phyloP scores from a whole-genome alignment of 2,113 vertebrate genomes.

The Triplophysa siluroides region DNA sequence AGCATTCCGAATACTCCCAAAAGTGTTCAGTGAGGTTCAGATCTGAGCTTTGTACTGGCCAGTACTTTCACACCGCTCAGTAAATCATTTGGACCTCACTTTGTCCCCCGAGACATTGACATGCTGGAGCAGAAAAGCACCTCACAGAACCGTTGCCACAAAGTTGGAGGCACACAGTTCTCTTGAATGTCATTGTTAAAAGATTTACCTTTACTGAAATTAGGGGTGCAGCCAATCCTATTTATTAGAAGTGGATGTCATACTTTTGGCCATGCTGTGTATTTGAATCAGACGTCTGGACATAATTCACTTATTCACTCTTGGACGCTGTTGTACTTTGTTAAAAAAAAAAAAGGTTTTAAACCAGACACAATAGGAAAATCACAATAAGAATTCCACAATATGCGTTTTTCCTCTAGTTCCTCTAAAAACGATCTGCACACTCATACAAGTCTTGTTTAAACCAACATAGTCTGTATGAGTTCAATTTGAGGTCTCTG shows the following conservation, averaged over 20 bases:
- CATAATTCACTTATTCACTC: not conserved
- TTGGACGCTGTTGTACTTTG: not conserved
- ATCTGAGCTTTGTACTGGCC: too few species aligned
- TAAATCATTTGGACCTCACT: too few species aligned
- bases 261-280: not conserved
- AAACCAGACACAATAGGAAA: not conserved
- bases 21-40: too few species aligned
- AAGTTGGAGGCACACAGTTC: too few species aligned
- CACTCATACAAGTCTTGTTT: not conserved
- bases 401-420: not conserved
- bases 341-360: not conserved
- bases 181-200: not conserved
- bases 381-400: not conserved
- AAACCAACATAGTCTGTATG: not conserved
- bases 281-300: slow-evolving; percentile 1
- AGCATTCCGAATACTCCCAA: too few species aligned
- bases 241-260: not conserved
- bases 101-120: too few species aligned
- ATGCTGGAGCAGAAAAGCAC: too few species aligned
- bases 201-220: slow-evolving; percentile 5
- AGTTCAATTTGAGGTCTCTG: slow-evolving; percentile 6
- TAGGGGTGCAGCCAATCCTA: not conserved
- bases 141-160: too few species aligned
- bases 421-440: too few species aligned
- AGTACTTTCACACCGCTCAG: too few species aligned